These are phyloP conservation scores for Xyrichtys novacula DNA, from an alignment of 2,797 vertebrate genomes.

Conservation along the genomic window DNA sequence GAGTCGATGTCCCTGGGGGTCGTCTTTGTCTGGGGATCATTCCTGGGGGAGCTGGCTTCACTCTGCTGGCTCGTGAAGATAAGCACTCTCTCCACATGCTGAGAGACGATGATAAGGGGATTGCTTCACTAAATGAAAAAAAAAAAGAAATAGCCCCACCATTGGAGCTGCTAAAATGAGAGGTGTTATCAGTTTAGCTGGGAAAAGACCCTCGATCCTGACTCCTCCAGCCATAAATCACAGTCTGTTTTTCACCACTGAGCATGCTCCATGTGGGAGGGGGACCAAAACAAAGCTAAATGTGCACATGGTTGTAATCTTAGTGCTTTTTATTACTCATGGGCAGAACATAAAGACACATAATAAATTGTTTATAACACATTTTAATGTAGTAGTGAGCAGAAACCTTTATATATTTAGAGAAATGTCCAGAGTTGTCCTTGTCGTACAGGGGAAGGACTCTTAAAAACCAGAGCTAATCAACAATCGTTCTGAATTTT, in stretches of 20 bases:
- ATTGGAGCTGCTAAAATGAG: conserved; percentile 78
- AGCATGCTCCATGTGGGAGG: conserved; percentile 34
- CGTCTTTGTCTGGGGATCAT: conserved; percentile 84
- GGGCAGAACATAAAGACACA: conserved; percentile 7
- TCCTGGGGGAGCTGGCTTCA: conserved; percentile 88
- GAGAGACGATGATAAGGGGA: conserved; percentile 92
- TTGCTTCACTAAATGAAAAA: conserved; percentile 83
- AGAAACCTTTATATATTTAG: no score
- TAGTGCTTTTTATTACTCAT: conserved; percentile 6
- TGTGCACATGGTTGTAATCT: conserved; percentile 31
- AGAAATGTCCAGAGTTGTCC: no score
- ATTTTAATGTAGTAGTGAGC: conserved; percentile 4
- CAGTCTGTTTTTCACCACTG: conserved; percentile 57
- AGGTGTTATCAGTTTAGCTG: conserved; percentile 79
- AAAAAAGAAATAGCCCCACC: conserved; percentile 66
- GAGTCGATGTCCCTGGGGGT: conserved; percentile 78
- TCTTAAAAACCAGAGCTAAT: no score
- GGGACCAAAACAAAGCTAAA: conserved; percentile 23
- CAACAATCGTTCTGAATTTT: no score
- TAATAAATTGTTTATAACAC: neutral
- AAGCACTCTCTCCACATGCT: conserved; percentile 93
- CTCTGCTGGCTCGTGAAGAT: conserved; percentile 90
- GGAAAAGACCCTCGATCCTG: conserved; percentile 68
- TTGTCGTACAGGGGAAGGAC: no score
- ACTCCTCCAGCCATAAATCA: conserved; percentile 68